Percentiles rank a stretch among this genome's conserved stretches.
Conservation (phyloP, 2,113 vertebrate genomes). For the Tamias sibiricus region DNA sequence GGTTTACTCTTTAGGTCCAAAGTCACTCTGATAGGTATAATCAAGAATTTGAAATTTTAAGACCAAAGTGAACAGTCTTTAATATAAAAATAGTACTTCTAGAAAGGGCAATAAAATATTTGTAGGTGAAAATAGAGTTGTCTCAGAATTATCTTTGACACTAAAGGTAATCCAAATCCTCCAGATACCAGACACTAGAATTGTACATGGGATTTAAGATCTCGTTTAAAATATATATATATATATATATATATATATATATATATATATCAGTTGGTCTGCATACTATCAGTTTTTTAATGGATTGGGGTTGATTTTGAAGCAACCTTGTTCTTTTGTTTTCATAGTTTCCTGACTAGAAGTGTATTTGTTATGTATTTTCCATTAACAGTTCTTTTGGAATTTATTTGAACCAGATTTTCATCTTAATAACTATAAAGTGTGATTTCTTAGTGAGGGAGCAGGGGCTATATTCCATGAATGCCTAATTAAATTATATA, state of each 20-base stretch:
- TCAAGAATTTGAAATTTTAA: constrained; percentile 23
- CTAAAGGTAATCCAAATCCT: not conserved
- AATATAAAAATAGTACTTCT: constrained; percentile 9
- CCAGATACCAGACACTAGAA: not conserved
- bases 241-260: too few relatives aligned
- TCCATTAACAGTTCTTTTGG: not conserved
- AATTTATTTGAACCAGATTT: constrained; percentile 14
- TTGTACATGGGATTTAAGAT: not conserved
- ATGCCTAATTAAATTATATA: constrained; percentile 13
- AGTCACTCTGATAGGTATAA: not conserved
- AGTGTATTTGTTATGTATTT: not conserved
- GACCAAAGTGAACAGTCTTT: not conserved
- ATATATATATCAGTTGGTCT: not conserved
- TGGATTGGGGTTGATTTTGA: constrained; percentile 6
- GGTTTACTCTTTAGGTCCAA: not conserved
- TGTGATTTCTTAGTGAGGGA: not conserved
- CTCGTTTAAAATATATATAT: not conserved
- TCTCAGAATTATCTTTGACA: not conserved
- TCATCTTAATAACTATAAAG: not conserved
- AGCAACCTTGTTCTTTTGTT: not conserved
- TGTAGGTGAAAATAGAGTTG: constrained; percentile 40
- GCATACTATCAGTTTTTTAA: not conserved
- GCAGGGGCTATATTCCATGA: not conserved
- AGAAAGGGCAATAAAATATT: not conserved
- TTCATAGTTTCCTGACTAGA: not conserved